These are phyloP conservation scores for Lamellibrachia luymesi DNA, from an alignment of 1,140 invertebrate genomes.

Conservation along the genomic window DNA sequence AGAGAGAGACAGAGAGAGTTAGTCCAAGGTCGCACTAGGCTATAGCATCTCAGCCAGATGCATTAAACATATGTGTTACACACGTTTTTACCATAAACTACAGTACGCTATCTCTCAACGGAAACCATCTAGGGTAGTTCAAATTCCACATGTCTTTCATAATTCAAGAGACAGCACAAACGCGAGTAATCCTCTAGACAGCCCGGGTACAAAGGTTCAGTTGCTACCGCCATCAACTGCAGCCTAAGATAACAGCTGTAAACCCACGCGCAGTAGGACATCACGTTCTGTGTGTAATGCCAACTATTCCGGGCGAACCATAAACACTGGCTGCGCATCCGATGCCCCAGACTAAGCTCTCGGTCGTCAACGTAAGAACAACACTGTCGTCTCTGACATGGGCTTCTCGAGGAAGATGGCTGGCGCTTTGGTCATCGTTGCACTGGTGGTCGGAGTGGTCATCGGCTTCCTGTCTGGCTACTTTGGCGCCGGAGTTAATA, in stretches of 20 bases:
- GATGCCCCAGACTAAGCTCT: neutral
- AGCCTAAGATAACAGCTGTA: neutral
- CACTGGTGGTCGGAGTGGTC: slow-evolving; percentile 15
- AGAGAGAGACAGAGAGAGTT: no score
- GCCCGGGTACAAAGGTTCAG: neutral
- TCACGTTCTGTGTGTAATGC: no score
- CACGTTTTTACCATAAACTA: no score
- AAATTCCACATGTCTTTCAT: neutral
- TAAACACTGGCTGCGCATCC: no score
- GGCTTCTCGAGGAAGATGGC: neutral
- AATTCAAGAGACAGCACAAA: neutral
- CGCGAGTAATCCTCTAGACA: neutral
- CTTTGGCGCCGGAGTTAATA: neutral
- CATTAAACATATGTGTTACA: no score
- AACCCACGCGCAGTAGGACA: no score
- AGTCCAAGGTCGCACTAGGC: no score
- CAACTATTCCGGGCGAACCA: no score
- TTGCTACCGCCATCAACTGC: no score
- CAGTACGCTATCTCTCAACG: no score
- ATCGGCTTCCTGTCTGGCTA: slow-evolving; percentile 15
- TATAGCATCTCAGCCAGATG: no score
- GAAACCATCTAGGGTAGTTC: neutral
- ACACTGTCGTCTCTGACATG: neutral
- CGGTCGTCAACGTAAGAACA: neutral
- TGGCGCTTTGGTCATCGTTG: neutral